Conservation (phyloP, 2,797 vertebrate species). For the Acipenser ruthenus region DNA sequence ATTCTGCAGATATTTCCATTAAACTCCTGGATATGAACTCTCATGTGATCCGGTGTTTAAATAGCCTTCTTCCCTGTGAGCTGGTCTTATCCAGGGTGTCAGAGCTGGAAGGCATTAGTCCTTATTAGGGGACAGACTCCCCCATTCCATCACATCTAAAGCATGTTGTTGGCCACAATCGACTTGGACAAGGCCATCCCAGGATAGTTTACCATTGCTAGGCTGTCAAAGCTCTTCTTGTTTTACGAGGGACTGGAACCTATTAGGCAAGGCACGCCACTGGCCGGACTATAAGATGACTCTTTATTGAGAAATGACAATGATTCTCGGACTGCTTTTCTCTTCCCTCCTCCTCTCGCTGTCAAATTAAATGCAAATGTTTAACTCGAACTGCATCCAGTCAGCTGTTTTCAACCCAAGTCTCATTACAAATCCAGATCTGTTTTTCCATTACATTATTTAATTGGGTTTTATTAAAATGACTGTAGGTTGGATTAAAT, state of each 20-base stretch:
- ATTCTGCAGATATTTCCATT: too few relatives aligned
- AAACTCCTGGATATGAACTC: too few relatives aligned
- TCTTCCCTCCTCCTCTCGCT: conserved; percentile 41
- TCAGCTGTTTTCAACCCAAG: conserved; percentile 25
- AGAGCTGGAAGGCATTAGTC: too few relatives aligned
- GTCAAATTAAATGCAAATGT: conserved; percentile 66
- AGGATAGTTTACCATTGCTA: conserved; percentile 26
- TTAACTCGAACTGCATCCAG: conserved; percentile 14
- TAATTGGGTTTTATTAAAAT: conserved; percentile 3
- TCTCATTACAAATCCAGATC: conserved; percentile 25
- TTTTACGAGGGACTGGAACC: conserved; percentile 64
- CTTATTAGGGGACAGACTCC: not conserved
- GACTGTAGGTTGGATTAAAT: too few relatives aligned
- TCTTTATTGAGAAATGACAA: conserved; percentile 38
- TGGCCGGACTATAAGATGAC: conserved; percentile 32
- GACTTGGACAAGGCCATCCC: conserved; percentile 23
- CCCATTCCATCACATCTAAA: conserved; percentile 1
- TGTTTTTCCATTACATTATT: conserved; percentile 2
- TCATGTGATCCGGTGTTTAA: too few relatives aligned
- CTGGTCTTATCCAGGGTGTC: too few relatives aligned
- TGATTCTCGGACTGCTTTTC: conserved; percentile 24
- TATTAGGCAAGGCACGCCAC: conserved; percentile 62
- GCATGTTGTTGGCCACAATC: conserved; percentile 11
- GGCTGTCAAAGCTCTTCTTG: conserved; percentile 42
- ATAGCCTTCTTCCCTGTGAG: too few relatives aligned